Conservation (phyloP, 1,140 invertebrate species). For the Paraescarpia echinospica region DNA sequence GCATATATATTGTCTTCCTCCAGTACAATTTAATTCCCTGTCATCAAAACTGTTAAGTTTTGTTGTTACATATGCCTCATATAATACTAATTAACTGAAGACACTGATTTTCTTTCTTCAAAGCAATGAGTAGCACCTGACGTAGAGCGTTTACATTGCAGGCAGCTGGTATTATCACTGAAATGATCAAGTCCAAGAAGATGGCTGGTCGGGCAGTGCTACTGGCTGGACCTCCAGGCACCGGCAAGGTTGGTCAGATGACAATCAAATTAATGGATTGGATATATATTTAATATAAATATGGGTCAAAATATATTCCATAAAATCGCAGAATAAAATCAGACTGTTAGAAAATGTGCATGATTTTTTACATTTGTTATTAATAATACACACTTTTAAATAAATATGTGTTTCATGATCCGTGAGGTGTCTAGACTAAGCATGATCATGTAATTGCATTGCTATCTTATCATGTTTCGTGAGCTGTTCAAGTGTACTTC, state of each 20-base stretch:
- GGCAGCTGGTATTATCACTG: slow-evolving; percentile 96
- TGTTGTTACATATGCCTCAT: no score
- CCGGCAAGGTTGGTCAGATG: slow-evolving; percentile 74
- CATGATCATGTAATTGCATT: background rate
- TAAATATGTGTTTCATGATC: background rate
- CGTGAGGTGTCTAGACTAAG: background rate
- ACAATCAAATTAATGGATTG: background rate
- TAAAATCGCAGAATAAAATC: background rate
- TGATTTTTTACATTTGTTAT: background rate
- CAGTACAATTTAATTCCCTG: no score
- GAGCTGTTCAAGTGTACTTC: background rate
- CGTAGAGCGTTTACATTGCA: slow-evolving; percentile 48
- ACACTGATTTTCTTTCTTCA: background rate
- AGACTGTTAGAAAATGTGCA: background rate
- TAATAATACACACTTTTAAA: no score
- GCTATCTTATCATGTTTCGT: slow-evolving; percentile 12
- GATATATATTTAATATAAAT: no score
- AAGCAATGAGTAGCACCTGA: background rate
- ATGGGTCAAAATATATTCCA: background rate
- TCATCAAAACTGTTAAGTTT: no score
- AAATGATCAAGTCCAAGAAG: slow-evolving; percentile 95
- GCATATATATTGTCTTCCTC: no score
- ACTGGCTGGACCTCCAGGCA: slow-evolving; percentile 95
- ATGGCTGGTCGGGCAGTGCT: slow-evolving; percentile 97
- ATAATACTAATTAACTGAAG: no score